Evolutionary conservation across 2,888 invertebrate genomes (phyloP), one percentile per base, ranked within the genome.

Genomic region (Dusona sp.): DNA sequence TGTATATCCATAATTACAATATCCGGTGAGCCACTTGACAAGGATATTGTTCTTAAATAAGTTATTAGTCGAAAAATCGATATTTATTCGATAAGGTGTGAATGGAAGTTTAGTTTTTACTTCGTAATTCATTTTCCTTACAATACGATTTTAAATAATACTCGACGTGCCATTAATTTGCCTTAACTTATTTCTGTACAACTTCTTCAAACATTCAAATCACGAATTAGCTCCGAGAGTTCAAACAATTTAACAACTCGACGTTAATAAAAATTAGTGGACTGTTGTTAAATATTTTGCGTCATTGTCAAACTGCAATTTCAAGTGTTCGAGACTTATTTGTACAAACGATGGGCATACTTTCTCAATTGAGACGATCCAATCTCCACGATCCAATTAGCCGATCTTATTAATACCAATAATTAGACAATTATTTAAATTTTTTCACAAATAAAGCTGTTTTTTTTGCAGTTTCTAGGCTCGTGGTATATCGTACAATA

Each of bases 401-500:
- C 16, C n/a, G 7, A 4, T 16, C 29, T 29, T 4, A 29, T 61
- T 61, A 11, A 25, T 6, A 29, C 0, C 3, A 57, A 57, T 3
- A 25, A 22, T 54, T 9, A 57, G 1, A 3, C n/a, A 7, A 54
- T 57, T 11, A 57, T 57, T 57, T 13, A 3, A 57, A 42, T 29
- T 38, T 0, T 13, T 6, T n/a, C 9, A 13, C 1, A 16, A 29
- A 54, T 57, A n/a, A n/a, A n/a, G n/a, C n/a, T n/a, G 38, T 72
- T 22, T 80, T 54, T 72, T 57, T 80, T 57, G 16, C 48, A 97
- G 97, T 96, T 98, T 95, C 95, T 98, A 90, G 98, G 98, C 13
- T 95, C 96, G 88, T 98, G 98, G 98, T 97, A 96, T 94, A 97
- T 98, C 65, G 97, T 98, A 25, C 97, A 98, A 92, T 98, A 98